Evolutionary conservation across 2,113 vertebrate genomes (phyloP), one percentile per base, ranked within the genome.

Genomic region (Notiomystis cincta): DNA sequence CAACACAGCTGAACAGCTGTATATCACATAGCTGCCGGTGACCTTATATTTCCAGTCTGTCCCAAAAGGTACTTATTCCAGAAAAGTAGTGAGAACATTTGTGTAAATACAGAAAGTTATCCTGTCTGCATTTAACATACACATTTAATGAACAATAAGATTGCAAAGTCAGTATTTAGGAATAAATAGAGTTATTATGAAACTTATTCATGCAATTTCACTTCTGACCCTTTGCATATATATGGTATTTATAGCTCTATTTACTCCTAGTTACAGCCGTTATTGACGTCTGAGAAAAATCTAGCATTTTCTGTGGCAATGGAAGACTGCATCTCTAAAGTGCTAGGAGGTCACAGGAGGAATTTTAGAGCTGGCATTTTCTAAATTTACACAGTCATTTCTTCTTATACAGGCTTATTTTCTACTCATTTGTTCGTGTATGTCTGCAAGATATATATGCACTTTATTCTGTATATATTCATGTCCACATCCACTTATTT

Each of bases 391-490:
- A 47, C 50, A 47, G 30, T 77, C 2, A 81, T 93, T 92, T 96
- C 57, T 48, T 91, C 89, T 80, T 66, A 73, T 35, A 77, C 18
- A 80, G 80, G 54, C 54, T 93, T 89, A 61, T 95, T 95, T 93
- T 92, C 80, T 78, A n/a, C 56, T 88, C 45, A 83, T 94, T 88
- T 95, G 25, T 90, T 87, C 18, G 2, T 77, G 35, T 78, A 78
- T 89, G 24, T 60, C 64, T 92, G 50, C 11, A 38, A 89, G 72
- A 95, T 87, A 83, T 62, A 92, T 81, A 73, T 28, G 19, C 48
- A 83, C 33, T 86, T 95, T 81, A 67, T 95, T 93, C 62, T 92
- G 66, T 73, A 70, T 90, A 38, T 86, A 93, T 93, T 95, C 67
- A 88, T 42, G 64, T 75, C 58, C 71, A 61, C 24, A 81, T 61